Evolutionary conservation across 64 coral and sea anemone genomes (phyloP).

Genomic region (Montipora foliosa): DNA sequence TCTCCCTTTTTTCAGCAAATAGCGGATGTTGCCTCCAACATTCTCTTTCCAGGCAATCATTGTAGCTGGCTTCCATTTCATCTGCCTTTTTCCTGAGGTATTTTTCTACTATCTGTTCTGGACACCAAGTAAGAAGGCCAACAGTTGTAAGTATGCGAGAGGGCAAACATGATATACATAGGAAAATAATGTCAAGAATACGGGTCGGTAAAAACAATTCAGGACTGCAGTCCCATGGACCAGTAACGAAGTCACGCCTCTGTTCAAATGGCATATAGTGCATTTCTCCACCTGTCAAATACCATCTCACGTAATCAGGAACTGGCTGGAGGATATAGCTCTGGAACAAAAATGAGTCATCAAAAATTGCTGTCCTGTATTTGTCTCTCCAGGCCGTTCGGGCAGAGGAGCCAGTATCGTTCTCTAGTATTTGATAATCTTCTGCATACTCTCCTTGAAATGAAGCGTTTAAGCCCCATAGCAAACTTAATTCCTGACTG

Average conservation of each 20-base stretch:
- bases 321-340: background rate
- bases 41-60: background rate
- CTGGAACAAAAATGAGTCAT: background rate
- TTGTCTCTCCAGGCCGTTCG: background rate
- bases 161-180: background rate
- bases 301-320: slow-evolving; percentile 26
- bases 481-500: background rate
- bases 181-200: background rate
- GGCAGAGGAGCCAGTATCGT: background rate
- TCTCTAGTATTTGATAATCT: background rate
- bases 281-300: background rate
- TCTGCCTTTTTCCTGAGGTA: background rate
- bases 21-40: background rate
- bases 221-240: background rate
- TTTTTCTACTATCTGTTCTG: background rate
- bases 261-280: slow-evolving; percentile 6
- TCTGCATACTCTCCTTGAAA: background rate
- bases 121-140: background rate
- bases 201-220: background rate
- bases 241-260: background rate
- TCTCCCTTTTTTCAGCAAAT: background rate
- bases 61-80: background rate
- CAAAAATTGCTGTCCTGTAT: background rate
- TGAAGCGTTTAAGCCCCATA: background rate
- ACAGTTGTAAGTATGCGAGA: background rate